These are phyloP conservation scores for Sipha flava DNA, from an alignment of 1,140 invertebrate genomes.

Conservation along the genomic window DNA sequence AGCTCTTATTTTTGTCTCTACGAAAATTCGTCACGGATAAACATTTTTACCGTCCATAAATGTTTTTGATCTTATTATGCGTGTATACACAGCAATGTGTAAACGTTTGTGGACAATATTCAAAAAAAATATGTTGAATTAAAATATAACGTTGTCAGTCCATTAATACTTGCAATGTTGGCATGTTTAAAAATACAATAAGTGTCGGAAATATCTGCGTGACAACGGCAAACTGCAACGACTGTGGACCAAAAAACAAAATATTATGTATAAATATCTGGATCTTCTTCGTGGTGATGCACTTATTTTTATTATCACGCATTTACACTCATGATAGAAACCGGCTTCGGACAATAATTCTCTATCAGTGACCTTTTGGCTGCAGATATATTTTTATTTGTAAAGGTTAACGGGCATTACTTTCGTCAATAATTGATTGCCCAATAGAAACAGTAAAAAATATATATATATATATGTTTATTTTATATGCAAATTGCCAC, in stretches of 20 bases:
- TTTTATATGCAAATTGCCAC: background rate
- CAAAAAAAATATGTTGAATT: too few species aligned
- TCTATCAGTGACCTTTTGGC: background rate
- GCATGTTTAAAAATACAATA: too few species aligned
- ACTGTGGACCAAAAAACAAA: too few species aligned
- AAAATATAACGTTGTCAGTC: too few species aligned
- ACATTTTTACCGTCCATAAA: background rate
- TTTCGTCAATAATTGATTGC: constrained; percentile 3
- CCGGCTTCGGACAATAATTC: background rate
- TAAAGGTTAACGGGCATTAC: background rate
- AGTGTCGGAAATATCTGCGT: too few species aligned
- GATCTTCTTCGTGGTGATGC: background rate
- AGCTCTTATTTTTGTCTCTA: background rate
- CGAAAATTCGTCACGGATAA: background rate
- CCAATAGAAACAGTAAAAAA: background rate
- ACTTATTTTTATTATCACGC: too few species aligned
- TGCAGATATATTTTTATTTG: background rate
- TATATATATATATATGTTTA: background rate
- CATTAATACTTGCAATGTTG: too few species aligned
- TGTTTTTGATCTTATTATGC: too few species aligned
- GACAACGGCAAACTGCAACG: too few species aligned
- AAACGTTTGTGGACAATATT: too few species aligned
- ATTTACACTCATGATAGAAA: background rate
- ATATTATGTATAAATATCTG: background rate
- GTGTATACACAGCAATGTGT: too few species aligned